Evolutionary conservation across 1,140 invertebrate species (phyloP).

Genomic region (Sarcophaga bullata): DNA sequence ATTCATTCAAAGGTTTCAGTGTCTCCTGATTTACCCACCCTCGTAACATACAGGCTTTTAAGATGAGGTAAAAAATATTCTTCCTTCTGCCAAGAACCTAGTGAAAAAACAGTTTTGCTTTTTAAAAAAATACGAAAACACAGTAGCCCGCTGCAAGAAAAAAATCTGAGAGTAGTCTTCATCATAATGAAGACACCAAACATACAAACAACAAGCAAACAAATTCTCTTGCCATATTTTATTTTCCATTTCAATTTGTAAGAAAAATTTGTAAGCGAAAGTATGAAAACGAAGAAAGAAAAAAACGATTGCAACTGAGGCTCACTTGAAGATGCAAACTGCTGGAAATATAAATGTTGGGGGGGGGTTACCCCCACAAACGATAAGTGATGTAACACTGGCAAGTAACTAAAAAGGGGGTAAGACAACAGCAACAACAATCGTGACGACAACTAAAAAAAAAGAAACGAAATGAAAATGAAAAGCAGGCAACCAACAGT

Average conservation of each 20-base stretch:
- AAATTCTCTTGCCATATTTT: neutral
- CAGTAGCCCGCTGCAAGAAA: neutral
- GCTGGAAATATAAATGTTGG: neutral
- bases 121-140: neutral
- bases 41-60: neutral
- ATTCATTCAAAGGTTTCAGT: too few relatives aligned
- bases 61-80: neutral
- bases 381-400: too few relatives aligned
- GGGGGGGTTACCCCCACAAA: neutral
- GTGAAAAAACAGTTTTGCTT: constrained; percentile 1
- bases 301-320: too few relatives aligned
- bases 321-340: neutral
- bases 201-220: neutral
- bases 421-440: neutral
- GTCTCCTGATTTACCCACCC: neutral
- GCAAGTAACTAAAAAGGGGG: too few relatives aligned
- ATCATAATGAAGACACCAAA: neutral
- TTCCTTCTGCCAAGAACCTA: neutral
- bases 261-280: constrained; percentile 17
- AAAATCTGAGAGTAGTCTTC: neutral
- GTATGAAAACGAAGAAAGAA: neutral
- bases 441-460: neutral
- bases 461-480: neutral
- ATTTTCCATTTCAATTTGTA: neutral
- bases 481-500: neutral